Evolutionary conservation across 2,888 invertebrate genomes (phyloP).

Genomic region (Epirrhoe alternata): DNA sequence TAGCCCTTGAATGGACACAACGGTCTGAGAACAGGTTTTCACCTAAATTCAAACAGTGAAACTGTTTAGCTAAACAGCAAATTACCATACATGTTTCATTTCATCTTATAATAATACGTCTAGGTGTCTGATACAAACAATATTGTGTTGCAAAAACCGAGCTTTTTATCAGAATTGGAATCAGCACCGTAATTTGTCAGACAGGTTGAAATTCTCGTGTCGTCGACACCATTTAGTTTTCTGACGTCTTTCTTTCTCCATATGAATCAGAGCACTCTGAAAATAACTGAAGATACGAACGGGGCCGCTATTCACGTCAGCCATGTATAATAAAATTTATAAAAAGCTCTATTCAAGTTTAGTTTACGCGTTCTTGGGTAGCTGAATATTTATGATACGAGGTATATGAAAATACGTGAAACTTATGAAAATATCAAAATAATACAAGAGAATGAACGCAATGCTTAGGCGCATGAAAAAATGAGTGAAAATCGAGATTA

Average conservation of each 20-base stretch:
- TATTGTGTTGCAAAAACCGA: slow-evolving; percentile 5
- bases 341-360: slow-evolving; percentile 45
- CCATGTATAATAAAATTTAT: slow-evolving; percentile 49
- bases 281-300: slow-evolving; percentile 59
- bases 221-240: slow-evolving; percentile 21
- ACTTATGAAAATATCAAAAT: too few relatives aligned
- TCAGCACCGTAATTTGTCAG: slow-evolving; percentile 25
- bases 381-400: neutral
- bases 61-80: neutral
- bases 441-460: too few relatives aligned
- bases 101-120: neutral
- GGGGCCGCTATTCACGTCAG: slow-evolving; percentile 56
- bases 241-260: slow-evolving; percentile 46
- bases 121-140: neutral
- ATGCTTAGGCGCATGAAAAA: too few relatives aligned
- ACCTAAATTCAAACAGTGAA: too few relatives aligned
- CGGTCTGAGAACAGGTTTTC: too few relatives aligned
- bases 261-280: slow-evolving; percentile 57
- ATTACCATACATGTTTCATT: neutral
- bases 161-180: slow-evolving; percentile 24
- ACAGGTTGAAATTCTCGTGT: slow-evolving; percentile 32
- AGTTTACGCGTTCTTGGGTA: slow-evolving; percentile 5
- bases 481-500: too few relatives aligned
- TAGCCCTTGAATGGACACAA: too few relatives aligned
- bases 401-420: too few relatives aligned